Evolutionary conservation across 2,797 vertebrate species (phyloP).

Genomic region (Arctocebus calabarensis): DNA sequence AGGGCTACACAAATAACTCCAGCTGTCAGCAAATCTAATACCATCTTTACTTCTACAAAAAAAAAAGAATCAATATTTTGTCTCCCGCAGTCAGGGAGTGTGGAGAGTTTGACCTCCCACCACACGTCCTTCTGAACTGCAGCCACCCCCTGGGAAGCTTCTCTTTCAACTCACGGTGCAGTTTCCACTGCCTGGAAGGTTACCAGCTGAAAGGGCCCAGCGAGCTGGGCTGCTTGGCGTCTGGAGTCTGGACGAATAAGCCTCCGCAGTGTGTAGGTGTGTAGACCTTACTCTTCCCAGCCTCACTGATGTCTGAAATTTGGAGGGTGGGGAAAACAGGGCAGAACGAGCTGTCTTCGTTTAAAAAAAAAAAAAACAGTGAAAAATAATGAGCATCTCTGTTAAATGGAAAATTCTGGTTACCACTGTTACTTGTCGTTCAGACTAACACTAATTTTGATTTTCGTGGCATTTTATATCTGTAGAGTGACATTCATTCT

Average conservation of each 20-base stretch:
- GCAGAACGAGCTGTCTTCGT: neutral
- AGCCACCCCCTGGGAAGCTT: slow-evolving; percentile 79
- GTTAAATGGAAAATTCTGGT: neutral
- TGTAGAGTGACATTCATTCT: neutral
- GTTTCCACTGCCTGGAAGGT: slow-evolving; percentile 88
- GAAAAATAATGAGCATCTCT: no score
- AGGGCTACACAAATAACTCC: neutral
- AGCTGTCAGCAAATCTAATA: neutral
- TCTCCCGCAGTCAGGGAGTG: slow-evolving; percentile 64
- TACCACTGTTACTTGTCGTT: neutral
- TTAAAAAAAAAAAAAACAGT: neutral
- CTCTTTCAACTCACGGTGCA: slow-evolving; percentile 87
- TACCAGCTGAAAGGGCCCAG: slow-evolving; percentile 83
- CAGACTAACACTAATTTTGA: neutral
- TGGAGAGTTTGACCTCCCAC: slow-evolving; percentile 56
- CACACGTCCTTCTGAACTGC: slow-evolving; percentile 84
- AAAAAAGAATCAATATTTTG: neutral
- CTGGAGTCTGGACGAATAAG: slow-evolving; percentile 86
- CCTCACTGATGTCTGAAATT: neutral
- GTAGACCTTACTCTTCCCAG: neutral
- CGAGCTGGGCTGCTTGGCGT: slow-evolving; percentile 85
- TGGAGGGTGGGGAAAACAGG: neutral
- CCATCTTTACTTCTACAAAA: neutral
- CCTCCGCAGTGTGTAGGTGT: slow-evolving; percentile 88
- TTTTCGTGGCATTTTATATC: neutral